Conservation (phyloP, 2,888 invertebrate genomes). For the Bombyx huttoni region DNA sequence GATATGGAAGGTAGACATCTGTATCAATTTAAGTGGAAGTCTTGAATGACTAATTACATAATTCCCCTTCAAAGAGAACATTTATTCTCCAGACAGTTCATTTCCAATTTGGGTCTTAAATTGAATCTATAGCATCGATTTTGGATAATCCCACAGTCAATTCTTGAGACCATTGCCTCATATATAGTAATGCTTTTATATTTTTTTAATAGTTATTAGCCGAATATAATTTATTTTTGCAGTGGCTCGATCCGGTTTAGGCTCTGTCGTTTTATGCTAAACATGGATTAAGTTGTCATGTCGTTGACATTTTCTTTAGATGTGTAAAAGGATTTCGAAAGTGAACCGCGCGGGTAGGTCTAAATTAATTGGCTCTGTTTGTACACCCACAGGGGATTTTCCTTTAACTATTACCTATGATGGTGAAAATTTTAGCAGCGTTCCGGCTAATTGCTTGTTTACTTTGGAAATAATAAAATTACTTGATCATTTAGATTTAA, state of each 20-base stretch:
- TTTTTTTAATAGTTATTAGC: no score
- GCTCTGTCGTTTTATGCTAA: no score
- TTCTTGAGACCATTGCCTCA: no score
- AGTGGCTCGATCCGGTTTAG: no score
- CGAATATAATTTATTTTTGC: no score
- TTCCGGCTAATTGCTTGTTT: no score
- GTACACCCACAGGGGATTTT: constrained; percentile 12
- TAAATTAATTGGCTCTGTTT: constrained; percentile 11
- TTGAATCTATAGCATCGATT: background rate
- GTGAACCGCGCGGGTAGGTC: constrained; percentile 6
- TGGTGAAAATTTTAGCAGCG: no score
- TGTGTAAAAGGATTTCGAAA: background rate
- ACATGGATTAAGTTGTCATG: no score
- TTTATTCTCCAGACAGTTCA: background rate
- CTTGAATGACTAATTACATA: constrained; percentile 21
- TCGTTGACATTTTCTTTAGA: no score
- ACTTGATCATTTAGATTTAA: no score
- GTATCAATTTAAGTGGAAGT: constrained; percentile 18
- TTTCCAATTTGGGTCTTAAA: background rate
- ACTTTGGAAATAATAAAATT: no score
- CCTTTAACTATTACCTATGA: constrained; percentile 2
- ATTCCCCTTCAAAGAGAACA: constrained; percentile 11
- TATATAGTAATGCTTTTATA: no score
- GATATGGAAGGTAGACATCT: constrained; percentile 20
- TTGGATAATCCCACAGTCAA: background rate